Evolutionary conservation across 35 echinoderm and acorn worm species (phyloP).

Genomic region (Ophiothrix spiculata): DNA sequence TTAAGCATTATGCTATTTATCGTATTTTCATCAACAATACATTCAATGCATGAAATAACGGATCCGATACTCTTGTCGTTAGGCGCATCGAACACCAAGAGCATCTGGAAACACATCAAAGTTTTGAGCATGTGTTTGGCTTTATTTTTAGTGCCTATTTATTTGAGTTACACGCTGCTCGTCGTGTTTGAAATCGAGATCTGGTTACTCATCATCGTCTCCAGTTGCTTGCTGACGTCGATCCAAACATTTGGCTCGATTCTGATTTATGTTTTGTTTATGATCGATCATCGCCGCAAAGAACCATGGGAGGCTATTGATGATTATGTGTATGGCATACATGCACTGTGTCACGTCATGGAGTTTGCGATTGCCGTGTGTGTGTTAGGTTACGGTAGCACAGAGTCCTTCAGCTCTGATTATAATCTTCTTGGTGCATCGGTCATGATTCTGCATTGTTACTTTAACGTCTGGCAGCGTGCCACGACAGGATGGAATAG

Average conservation of each 20-base stretch:
- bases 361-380: slow-evolving; percentile 84
- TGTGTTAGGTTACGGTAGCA: slow-evolving; percentile 70
- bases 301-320: slow-evolving; percentile 84
- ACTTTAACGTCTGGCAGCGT: slow-evolving; percentile 93
- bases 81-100: slow-evolving; percentile 76
- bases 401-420: slow-evolving; percentile 61
- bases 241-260: slow-evolving; percentile 73
- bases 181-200: slow-evolving; percentile 65
- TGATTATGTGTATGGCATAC: slow-evolving; percentile 84
- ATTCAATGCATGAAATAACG: slow-evolving; percentile 83
- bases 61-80: slow-evolving; percentile 77
- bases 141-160: slow-evolving; percentile 62
- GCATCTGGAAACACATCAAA: slow-evolving; percentile 62
- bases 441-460: slow-evolving; percentile 84
- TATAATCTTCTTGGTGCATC: slow-evolving; percentile 65
- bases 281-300: slow-evolving; percentile 74
- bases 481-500: slow-evolving; percentile 80
- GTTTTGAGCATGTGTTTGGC: slow-evolving; percentile 63
- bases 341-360: slow-evolving; percentile 74
- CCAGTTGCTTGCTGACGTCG: slow-evolving; percentile 78
- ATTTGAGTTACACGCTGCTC: slow-evolving; percentile 77
- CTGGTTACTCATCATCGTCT: slow-evolving; percentile 95
- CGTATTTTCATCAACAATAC: slow-evolving; percentile 85
- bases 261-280: slow-evolving; percentile 82
- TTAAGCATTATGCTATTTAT: slow-evolving; percentile 87